These are phyloP conservation scores for Iphiclides podalirius DNA, from an alignment of 2,888 invertebrate genomes.

Conservation along the genomic window DNA sequence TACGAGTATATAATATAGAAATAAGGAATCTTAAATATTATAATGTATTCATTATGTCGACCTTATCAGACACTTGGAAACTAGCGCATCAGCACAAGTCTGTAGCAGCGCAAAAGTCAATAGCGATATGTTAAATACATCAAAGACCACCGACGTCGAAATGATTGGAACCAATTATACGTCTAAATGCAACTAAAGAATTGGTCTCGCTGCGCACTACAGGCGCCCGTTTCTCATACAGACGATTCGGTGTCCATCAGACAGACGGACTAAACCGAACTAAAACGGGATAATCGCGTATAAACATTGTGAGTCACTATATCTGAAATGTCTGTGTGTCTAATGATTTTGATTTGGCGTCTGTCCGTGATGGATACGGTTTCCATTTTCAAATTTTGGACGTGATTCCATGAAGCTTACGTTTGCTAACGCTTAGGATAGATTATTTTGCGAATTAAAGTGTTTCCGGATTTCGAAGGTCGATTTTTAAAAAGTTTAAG, in stretches of 20 bases:
- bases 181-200: slow-evolving; percentile 13
- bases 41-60: too few species aligned
- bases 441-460: too few species aligned
- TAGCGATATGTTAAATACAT: too few species aligned
- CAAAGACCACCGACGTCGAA: slow-evolving; percentile 16
- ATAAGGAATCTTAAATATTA: too few species aligned
- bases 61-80: too few species aligned
- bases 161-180: slow-evolving; percentile 8
- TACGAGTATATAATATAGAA: too few species aligned
- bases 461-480: too few species aligned
- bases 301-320: slow-evolving; percentile 64
- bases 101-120: too few species aligned
- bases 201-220: slow-evolving; percentile 8
- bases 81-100: too few species aligned
- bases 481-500: too few species aligned
- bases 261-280: slow-evolving; percentile 40
- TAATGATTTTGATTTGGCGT: slow-evolving; percentile 14
- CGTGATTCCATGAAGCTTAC: too few species aligned
- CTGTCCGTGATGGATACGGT: slow-evolving; percentile 9
- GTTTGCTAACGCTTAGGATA: too few species aligned
- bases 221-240: background rate
- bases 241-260: slow-evolving; percentile 43
- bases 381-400: slow-evolving; percentile 12
- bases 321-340: slow-evolving; percentile 23
- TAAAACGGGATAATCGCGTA: slow-evolving; percentile 55